Evolutionary conservation across 2,113 vertebrate genomes (phyloP), one percentile per base, ranked within the genome.

Genomic region (Lanius ludovicianus): DNA sequence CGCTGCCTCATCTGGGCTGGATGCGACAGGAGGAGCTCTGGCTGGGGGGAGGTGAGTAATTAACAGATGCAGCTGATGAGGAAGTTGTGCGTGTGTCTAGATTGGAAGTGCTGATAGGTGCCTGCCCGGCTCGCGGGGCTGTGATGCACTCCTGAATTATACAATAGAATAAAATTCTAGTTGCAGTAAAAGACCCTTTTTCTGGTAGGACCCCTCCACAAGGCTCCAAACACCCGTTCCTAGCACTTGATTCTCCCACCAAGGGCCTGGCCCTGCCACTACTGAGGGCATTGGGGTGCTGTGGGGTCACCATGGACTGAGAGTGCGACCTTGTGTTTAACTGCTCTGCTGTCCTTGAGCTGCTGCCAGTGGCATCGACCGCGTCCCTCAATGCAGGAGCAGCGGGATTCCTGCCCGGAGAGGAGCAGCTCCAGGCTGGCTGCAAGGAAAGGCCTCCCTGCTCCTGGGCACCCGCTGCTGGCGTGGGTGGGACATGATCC

Each of bases 101-200:
- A 76, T 23, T 44, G 28, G 70, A 90, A 95, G 89, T 19, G 6
- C 86, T 62, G 73, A 31, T 55, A 89, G 95, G 93, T 91, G 87
- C 94, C 92, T 90, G 84, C 87, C 92, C n/a, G 3, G 81, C 77
- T 89, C 42, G 35, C 1, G 88, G 88, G 82, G 90, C 94, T 83
- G 90, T 73, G 88, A 80, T 37, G 90, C 94, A 53, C 84, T 93
- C 87, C 12, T 90, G 90, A 91, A 50, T 80, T 69, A 85, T 77
- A 71, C 67, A 35, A 39, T 80, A 95, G 94, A 87, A 93, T 96
- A 90, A 92, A 96, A 93, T 39, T 67, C 85, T 93, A 92, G 95
- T 84, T 86, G 75, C 95, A 50, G 94, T 68, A 37, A 80, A 93
- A 94, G 84, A 91, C 37, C 86, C 71, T 74, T 86, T 87, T 69